Base-by-base conservation (phyloP, 2,888 invertebrate genomes). In the Sinopyrophorus schimmeli region DNA sequence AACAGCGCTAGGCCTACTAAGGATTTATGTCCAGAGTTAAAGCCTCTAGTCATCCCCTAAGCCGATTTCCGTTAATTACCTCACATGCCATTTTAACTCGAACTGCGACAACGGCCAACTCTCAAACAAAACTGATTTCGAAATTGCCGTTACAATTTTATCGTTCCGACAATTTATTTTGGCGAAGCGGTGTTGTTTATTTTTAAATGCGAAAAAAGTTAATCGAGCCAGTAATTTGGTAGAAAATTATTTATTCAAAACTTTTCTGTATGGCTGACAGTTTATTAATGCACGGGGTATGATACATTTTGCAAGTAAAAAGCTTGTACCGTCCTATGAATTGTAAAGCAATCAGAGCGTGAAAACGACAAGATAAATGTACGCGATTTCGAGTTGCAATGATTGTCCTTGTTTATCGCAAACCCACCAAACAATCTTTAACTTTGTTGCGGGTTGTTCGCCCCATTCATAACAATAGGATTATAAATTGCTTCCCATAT, bases 301-400 rank as follows among this genome's bases (percentile, higher is more conserved):
- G 43, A 27, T 43, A 35, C 24, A 43, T 35, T 43, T 35, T 32
- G 20, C 17, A 12, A 20, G 24, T 35, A 32, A 47, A 47, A 47
- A 47, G 21, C 26, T 23, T 12, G 20, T 17, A 17, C 32, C 14
- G 32, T 26, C 39, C 24, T 27, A 30, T 15, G 14, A 35, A 34
- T 11, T 40, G 34, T 47, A 35, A 35, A 47, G 21, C 28, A 41
- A 47, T 47, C 47, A 41, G 47, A 41, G 47, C 47, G 41, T 40
- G 28, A 47, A 41, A 47, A 41, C 31, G 34, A 9, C 17, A 38
- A 41, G 47, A 47, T 47, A 34, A 41, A 47, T 41, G 32, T 46
- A 11, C 20, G 26, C 31, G 27, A 46, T 46, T 38, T 31, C 34
- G 26, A 23, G 20, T 20, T 47, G 28, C 41, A 47, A 34, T 43